phyloP scores from a whole-genome alignment of 2,888 invertebrate genomes.

The Microplitis manilae region DNA sequence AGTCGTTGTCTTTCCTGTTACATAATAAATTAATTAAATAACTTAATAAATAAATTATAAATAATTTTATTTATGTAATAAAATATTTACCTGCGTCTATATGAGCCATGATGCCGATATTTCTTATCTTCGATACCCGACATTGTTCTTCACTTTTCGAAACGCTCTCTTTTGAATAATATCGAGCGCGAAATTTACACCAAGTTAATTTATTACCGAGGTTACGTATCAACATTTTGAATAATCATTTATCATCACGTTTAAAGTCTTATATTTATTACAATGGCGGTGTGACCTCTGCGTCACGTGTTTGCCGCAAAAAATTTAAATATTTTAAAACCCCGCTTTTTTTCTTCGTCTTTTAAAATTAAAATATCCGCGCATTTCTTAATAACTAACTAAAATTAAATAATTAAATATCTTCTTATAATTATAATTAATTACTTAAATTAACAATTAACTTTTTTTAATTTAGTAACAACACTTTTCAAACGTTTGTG shows the following conservation, averaged over 20 bases:
- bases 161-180: conserved; percentile 42
- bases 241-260: background rate
- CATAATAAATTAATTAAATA: background rate
- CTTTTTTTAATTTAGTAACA: background rate
- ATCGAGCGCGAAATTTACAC: conserved; percentile 54
- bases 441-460: background rate
- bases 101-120: conserved; percentile 94
- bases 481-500: background rate
- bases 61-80: background rate
- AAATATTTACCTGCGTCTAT: conserved; percentile 87
- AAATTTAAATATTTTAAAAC: background rate
- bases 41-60: background rate
- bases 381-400: background rate
- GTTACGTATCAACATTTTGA: conserved; percentile 56
- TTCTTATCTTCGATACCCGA: conserved; percentile 78
- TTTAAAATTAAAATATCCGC: background rate
- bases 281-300: background rate
- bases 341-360: background rate
- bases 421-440: background rate
- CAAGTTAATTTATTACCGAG: conserved; percentile 52
- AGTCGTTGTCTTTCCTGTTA: conserved; percentile 95
- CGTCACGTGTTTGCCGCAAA: background rate
- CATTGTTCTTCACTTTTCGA: conserved; percentile 55
- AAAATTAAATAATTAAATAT: background rate
- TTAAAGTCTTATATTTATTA: background rate